Evolutionary conservation across 2,888 invertebrate species (phyloP), one percentile per base, ranked within the genome.

Genomic region (Ophraella communa): DNA sequence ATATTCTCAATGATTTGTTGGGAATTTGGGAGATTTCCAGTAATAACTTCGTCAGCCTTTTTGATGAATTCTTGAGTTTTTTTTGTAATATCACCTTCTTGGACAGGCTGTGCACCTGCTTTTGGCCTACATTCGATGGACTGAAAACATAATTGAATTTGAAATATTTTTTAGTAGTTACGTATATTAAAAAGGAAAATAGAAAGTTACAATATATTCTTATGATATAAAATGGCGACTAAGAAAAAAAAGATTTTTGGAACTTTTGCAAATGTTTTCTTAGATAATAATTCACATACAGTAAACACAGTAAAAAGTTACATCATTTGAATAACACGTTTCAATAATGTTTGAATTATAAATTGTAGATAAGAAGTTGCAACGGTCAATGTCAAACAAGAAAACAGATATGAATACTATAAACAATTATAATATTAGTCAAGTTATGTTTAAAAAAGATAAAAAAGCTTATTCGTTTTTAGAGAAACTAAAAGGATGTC

Each of bases 1-100:
- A 80, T 53, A 57, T 72, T 73, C 24, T 76, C 70, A 23, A 76
- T 70, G 14, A 80, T 70, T 54, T 80, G 71, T 67, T 80, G 75
- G 23, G 78, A 73, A 66, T 77, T 76, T 18, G 76, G 74, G 2
- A 76, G 56, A 52, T 76, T 73, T 51, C 76, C 74, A 54, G 76
- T 74, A 10, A 78, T 65, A 8, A 71, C 60, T 33, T 70, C 55
- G 5, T 75, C 76, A 8, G 76, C 75, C 52, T 77, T 77, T 17
- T 77, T 73, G 17, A 77, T 71, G 4, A 76, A 49, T 51, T 65
- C 64, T 65, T 76, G 71, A 17, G 76, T 73, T 57, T 74, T 74
- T 14, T 56, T 64, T 3, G 75, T 72, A 44, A 74, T 70, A 8
- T 73, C 71, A 45, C 72, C 69, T 58, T 74, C 72, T 42, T 51